phyloP scores from a whole-genome alignment of 2,797 vertebrate genomes.

The Ctenopoma multispine region DNA sequence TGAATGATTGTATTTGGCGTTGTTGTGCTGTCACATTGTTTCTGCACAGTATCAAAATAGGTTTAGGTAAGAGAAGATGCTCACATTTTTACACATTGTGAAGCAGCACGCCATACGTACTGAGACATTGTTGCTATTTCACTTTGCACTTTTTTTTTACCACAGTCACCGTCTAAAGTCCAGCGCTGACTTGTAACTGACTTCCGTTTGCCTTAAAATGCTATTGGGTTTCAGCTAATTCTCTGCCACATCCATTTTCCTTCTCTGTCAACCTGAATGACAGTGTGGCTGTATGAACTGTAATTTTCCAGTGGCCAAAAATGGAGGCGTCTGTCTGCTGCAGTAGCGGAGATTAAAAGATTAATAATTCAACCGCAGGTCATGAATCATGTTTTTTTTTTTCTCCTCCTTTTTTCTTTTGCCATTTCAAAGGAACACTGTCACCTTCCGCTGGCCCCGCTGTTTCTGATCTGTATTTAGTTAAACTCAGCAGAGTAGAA shows the following conservation, averaged over 20 bases:
- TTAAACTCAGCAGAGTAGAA: background rate
- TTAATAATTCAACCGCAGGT: conserved; percentile 96
- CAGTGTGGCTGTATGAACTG: conserved; percentile 72
- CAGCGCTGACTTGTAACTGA: background rate
- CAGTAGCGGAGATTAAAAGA: conserved; percentile 90
- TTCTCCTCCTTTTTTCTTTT: conserved; percentile 62
- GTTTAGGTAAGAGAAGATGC: background rate
- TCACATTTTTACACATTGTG: background rate
- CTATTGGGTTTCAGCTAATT: conserved; percentile 78
- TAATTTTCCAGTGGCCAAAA: conserved; percentile 89
- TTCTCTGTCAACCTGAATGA: conserved; percentile 80
- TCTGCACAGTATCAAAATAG: background rate
- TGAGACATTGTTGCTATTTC: background rate
- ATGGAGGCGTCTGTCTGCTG: conserved; percentile 86
- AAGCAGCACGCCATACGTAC: background rate
- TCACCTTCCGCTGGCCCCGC: conserved; percentile 47
- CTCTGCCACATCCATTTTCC: conserved; percentile 82
- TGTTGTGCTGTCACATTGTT: background rate
- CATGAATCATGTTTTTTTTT: conserved; percentile 88
- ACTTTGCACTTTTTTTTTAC: background rate
- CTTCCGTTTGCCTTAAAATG: conserved; percentile 79
- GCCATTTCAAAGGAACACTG: conserved; percentile 59
- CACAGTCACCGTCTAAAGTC: background rate
- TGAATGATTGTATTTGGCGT: background rate
- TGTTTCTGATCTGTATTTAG: conserved; percentile 27